These are phyloP conservation scores for Scotopteryx bipunctaria DNA, from an alignment of 2,888 invertebrate species.

Conservation along the genomic window DNA sequence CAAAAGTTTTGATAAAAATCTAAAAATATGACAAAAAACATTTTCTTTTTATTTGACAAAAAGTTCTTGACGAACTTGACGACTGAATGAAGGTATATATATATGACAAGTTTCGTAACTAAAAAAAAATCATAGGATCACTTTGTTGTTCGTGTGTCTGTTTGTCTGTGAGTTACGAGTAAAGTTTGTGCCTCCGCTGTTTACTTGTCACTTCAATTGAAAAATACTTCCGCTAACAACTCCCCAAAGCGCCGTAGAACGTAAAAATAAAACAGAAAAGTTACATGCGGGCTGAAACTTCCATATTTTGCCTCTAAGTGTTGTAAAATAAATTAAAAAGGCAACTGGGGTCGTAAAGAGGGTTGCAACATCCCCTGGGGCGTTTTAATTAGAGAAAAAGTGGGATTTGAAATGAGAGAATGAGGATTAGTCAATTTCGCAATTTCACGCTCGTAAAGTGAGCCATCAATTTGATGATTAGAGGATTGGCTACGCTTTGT, in stretches of 20 bases:
- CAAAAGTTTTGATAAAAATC: too few species aligned
- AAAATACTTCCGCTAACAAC: slow-evolving; percentile 4
- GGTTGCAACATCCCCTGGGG: slow-evolving; percentile 27
- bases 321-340: slow-evolving; percentile 29
- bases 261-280: slow-evolving; percentile 19
- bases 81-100: too few species aligned
- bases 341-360: slow-evolving; percentile 16
- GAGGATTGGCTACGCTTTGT: too few species aligned
- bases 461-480: slow-evolving; percentile 17
- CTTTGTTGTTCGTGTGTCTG: too few species aligned
- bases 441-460: slow-evolving; percentile 30
- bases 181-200: too few species aligned
- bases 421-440: slow-evolving; percentile 34
- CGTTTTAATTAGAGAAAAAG: slow-evolving; percentile 40
- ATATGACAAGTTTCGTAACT: too few species aligned
- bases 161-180: too few species aligned
- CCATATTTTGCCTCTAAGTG: slow-evolving; percentile 9
- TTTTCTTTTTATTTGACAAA: too few species aligned
- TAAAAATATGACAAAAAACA: too few species aligned
- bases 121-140: too few species aligned
- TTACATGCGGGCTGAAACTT: slow-evolving; percentile 15
- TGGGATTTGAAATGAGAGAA: slow-evolving; percentile 26
- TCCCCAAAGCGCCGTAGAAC: slow-evolving; percentile 9
- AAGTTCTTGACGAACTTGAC: too few species aligned
- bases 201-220: too few species aligned